phyloP scores from a whole-genome alignment of 2,113 vertebrate genomes.

The Saimiri boliviensis region DNA sequence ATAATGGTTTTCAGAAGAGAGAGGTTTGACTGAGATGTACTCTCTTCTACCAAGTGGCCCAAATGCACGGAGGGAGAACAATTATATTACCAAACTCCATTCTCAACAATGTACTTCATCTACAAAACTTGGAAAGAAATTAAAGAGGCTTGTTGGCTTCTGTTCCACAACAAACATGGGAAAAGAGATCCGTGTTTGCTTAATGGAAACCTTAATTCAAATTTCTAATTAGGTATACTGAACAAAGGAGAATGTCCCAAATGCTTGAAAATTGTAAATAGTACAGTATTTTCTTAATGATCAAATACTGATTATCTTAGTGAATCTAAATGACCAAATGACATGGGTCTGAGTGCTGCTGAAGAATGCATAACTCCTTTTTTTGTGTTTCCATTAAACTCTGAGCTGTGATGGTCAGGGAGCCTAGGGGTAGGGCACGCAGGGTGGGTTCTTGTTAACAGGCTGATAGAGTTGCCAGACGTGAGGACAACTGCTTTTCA shows the following conservation, averaged over 20 bases:
- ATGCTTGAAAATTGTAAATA: constrained; percentile 67
- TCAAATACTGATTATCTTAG: constrained; percentile 36
- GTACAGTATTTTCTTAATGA: constrained; percentile 55
- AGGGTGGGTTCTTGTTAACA: background rate
- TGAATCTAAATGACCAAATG: constrained; percentile 49
- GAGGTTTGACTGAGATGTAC: background rate
- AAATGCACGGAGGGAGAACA: constrained; percentile 30
- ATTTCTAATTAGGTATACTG: constrained; percentile 72
- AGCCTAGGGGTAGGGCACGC: rapidly evolving
- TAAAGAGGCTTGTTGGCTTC: constrained; percentile 64
- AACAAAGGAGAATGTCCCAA: constrained; percentile 66
- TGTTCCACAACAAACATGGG: constrained; percentile 69
- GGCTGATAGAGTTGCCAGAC: background rate
- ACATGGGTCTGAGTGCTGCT: background rate
- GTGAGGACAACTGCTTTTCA: background rate
- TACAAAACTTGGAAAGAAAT: constrained; percentile 64
- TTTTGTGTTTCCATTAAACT: background rate
- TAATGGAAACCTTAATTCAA: constrained; percentile 73
- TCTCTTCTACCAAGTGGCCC: constrained; percentile 5
- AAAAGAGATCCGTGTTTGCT: constrained; percentile 72
- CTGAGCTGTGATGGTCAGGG: background rate
- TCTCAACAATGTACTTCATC: constrained; percentile 33
- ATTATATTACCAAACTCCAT: constrained; percentile 37
- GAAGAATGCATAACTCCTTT: background rate
- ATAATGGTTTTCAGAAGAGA: background rate